Evolutionary conservation across 1,140 invertebrate species (phyloP).

Genomic region (Meteorus sp.): DNA sequence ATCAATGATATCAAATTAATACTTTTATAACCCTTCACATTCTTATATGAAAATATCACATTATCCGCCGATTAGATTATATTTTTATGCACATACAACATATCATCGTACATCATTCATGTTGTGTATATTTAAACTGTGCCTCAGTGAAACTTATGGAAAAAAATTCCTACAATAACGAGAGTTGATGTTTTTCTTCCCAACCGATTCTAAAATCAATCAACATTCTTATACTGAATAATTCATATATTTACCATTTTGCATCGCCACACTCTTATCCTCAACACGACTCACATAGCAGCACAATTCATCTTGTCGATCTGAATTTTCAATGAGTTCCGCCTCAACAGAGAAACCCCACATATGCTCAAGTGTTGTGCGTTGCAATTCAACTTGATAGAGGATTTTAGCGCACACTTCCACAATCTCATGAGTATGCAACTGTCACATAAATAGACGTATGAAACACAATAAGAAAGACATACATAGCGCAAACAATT

Average conservation of each 20-base stretch:
- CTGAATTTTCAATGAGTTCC: constrained; percentile 93
- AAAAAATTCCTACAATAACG: too few species aligned
- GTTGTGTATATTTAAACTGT: too few species aligned
- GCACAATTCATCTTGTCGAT: constrained; percentile 93
- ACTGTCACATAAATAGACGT: constrained; percentile 58
- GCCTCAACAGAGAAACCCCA: constrained; percentile 98
- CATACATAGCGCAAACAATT: constrained; percentile 7
- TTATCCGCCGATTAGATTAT: too few species aligned
- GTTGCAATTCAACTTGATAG: constrained; percentile 92
- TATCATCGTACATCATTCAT: too few species aligned
- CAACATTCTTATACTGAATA: not conserved
- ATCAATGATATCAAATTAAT: constrained; percentile 27
- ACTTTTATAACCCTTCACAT: not conserved
- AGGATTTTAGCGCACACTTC: constrained; percentile 96
- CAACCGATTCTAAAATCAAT: too few species aligned
- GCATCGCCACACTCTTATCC: constrained; percentile 92
- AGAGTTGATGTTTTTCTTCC: too few species aligned
- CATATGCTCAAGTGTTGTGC: constrained; percentile 88
- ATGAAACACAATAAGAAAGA: not conserved
- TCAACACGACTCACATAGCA: constrained; percentile 95
- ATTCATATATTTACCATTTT: constrained; percentile 76
- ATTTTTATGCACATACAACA: too few species aligned
- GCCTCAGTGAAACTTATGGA: too few species aligned
- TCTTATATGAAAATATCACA: too few species aligned
- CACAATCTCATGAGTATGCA: constrained; percentile 92